Evolutionary conservation across 2,113 vertebrate species (phyloP), one percentile per base, ranked within the genome.

Genomic region (Entomyzon cyanotis): DNA sequence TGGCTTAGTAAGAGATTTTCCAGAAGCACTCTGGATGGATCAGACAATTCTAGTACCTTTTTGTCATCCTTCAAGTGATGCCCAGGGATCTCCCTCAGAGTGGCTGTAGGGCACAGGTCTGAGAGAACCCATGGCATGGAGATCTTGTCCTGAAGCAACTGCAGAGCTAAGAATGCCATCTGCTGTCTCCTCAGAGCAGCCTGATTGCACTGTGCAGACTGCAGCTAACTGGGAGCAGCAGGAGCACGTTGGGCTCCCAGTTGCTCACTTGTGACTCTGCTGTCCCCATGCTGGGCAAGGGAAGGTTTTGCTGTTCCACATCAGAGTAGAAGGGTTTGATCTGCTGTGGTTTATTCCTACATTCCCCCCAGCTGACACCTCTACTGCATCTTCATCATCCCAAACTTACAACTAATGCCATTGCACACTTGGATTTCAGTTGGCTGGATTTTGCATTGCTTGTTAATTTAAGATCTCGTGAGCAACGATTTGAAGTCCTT

Each of bases 201-300:
- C 33, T 68, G 44, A 1, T 17, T 39, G 41, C 7, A 17, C 15
- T 35, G 24, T 30, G 1, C 44, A 50, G 58, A 14, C 19, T 78
- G 42, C 10, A 35, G 56, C 55, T 84, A 11, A 47, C 49, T 87
- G 55, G 30, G 39, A 39, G 65, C 82, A 46, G 22, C 70, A 31
- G 62, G 20, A 70, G 2, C 35, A 5, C 3, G 2, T 3, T 78
- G 46, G 14, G 39, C 11, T 92, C 31, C 27, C 76, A 55, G 71
- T 44, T 96, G 81, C 62, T 87, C 69, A 19, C 15, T 58, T 60
- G 25, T 18, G 16, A 5, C 44, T 88, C 55, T 81, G 46, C 50
- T 71, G 23, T 39, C 9, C 24, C 39, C 10, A 0, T 5, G 4
- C 27, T 1, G 8, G 44, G 49, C 2, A 9, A 59, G 58, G 53